phyloP scores from a whole-genome alignment of 2,888 invertebrate species.

The Lamproptera curius region DNA sequence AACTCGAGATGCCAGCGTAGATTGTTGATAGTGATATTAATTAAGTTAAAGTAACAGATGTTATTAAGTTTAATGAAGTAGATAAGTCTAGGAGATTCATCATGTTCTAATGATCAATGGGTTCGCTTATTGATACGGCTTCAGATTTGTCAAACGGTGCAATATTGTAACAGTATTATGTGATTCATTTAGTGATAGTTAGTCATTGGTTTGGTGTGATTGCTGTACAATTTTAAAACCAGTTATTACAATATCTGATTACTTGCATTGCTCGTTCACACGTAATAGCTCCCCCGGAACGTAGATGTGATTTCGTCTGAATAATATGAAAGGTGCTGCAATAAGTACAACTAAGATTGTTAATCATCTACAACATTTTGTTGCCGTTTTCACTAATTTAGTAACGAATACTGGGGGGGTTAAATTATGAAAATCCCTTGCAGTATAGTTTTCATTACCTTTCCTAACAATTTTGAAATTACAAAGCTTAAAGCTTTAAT shows the following conservation, averaged over 20 bases:
- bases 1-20: slow-evolving; percentile 68
- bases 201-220: slow-evolving; percentile 17
- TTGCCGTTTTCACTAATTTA: no score
- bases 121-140: slow-evolving; percentile 29
- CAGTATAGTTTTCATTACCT: no score
- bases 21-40: slow-evolving; percentile 75
- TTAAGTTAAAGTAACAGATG: slow-evolving; percentile 68
- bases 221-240: slow-evolving; percentile 9
- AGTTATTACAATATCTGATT: neutral
- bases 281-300: neutral
- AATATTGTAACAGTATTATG: slow-evolving; percentile 57
- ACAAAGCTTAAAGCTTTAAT: no score
- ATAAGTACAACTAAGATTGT: no score
- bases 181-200: slow-evolving; percentile 28
- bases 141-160: slow-evolving; percentile 30
- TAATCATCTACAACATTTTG: no score
- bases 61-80: slow-evolving; percentile 70
- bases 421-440: no score
- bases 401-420: no score
- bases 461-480: no score
- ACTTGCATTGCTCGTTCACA: neutral
- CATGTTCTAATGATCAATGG: slow-evolving; percentile 56
- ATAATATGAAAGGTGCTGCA: neutral
- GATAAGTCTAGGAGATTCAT: slow-evolving; percentile 69
- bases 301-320: neutral